phyloP scores from a whole-genome alignment of 2,888 invertebrate species.

The Brachyptera risi region DNA sequence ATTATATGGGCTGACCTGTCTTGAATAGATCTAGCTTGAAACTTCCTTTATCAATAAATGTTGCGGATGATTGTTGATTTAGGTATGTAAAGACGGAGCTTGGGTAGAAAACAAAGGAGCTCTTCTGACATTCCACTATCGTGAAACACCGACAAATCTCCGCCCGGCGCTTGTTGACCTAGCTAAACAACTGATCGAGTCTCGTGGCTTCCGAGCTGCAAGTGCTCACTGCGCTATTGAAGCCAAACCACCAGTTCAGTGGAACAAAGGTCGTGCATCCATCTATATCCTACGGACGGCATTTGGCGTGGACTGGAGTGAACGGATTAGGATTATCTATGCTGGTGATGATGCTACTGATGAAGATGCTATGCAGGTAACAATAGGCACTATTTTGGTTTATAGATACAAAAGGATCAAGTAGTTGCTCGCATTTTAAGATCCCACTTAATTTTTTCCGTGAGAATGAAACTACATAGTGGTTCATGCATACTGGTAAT shows the following conservation, averaged over 20 bases:
- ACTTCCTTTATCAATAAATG: too few species aligned
- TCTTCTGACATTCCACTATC: slow-evolving; percentile 79
- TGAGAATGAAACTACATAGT: too few species aligned
- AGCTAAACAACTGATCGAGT: slow-evolving; percentile 65
- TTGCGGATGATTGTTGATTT: too few species aligned
- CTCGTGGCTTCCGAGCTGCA: slow-evolving; percentile 69
- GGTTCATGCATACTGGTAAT: too few species aligned
- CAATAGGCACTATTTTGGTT: slow-evolving; percentile 35
- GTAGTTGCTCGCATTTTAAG: too few species aligned
- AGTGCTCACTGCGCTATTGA: slow-evolving; percentile 84
- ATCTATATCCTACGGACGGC: slow-evolving; percentile 87
- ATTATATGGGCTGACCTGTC: too few species aligned
- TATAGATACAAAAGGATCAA: too few species aligned
- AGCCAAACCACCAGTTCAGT: slow-evolving; percentile 84
- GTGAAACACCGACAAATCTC: slow-evolving; percentile 70
- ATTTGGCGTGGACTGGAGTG: slow-evolving; percentile 89
- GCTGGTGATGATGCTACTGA: slow-evolving; percentile 86
- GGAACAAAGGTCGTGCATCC: slow-evolving; percentile 88
- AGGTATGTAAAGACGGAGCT: slow-evolving; percentile 81
- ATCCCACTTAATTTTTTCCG: too few species aligned
- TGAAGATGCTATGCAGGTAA: slow-evolving; percentile 85
- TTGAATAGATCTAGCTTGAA: too few species aligned
- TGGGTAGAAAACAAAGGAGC: slow-evolving; percentile 93
- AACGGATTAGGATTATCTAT: slow-evolving; percentile 83
- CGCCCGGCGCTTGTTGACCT: slow-evolving; percentile 65